Evolutionary conservation across 2,113 vertebrate species (phyloP).

Genomic region (Zosterops hypoxanthus): DNA sequence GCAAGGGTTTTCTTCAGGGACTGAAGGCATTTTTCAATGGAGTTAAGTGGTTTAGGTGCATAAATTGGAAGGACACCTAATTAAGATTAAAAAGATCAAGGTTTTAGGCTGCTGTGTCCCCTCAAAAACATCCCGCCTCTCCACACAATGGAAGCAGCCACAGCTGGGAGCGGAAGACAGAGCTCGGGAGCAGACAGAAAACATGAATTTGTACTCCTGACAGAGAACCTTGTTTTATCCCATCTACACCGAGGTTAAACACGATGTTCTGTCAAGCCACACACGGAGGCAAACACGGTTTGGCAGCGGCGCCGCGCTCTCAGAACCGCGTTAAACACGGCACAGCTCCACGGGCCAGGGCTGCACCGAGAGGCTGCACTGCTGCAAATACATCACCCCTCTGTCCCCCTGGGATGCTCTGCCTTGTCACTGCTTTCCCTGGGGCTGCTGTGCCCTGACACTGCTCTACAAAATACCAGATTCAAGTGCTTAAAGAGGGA

Average conservation of each 20-base stretch:
- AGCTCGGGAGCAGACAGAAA: neutral
- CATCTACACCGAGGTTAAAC: constrained; percentile 44
- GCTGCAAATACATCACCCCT: neutral
- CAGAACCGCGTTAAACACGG: neutral
- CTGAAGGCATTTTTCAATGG: neutral
- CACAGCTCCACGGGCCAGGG: neutral
- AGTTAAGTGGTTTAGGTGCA: neutral
- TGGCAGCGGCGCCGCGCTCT: neutral
- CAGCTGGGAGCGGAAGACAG: neutral
- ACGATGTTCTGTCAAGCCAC: constrained; percentile 52
- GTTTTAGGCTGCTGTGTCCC: neutral
- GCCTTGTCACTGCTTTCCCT: neutral
- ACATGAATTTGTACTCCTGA: neutral
- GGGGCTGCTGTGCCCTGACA: neutral
- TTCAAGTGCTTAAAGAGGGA: rapidly evolving
- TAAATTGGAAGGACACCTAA: neutral
- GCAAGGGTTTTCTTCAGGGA: neutral
- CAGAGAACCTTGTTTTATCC: constrained; percentile 25
- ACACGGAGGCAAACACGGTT: neutral
- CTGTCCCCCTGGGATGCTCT: neutral
- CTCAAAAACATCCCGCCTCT: neutral
- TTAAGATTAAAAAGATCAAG: neutral
- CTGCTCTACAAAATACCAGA: neutral
- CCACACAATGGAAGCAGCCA: rapidly evolving
- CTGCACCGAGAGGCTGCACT: neutral